Evolutionary conservation across 1,140 invertebrate genomes (phyloP).

Genomic region (Orchesella cincta): DNA sequence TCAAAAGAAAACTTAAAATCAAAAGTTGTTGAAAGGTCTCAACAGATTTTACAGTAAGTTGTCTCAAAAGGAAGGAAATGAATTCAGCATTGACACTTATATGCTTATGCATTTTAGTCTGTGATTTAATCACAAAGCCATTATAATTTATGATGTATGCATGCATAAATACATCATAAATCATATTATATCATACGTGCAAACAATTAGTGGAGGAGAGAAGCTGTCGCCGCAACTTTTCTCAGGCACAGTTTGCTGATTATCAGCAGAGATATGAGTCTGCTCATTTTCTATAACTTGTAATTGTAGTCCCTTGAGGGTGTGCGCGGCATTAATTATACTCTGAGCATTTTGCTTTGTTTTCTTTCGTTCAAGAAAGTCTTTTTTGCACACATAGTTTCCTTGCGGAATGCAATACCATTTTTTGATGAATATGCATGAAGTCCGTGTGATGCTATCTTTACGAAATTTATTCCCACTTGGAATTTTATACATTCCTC

Average conservation of each 20-base stretch:
- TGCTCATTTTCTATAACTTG: conserved; percentile 9
- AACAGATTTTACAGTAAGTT: too few relatives aligned
- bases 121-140: background rate
- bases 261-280: conserved; percentile 3
- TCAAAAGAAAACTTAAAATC: too few relatives aligned
- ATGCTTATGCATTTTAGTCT: background rate
- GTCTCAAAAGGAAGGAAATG: background rate
- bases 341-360: background rate
- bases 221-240: conserved; percentile 5
- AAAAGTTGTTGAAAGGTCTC: too few relatives aligned
- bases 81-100: background rate
- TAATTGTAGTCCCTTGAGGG: background rate
- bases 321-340: background rate
- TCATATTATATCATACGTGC: conserved; percentile 5
- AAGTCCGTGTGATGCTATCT: too few relatives aligned
- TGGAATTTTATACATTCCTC: too few relatives aligned
- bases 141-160: background rate
- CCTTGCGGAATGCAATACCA: too few relatives aligned
- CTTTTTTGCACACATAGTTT: too few relatives aligned
- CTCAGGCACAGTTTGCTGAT: background rate
- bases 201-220: conserved; percentile 3
- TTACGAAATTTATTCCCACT: too few relatives aligned
- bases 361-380: too few relatives aligned
- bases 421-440: too few relatives aligned
- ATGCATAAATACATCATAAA: conserved; percentile 2